Evolutionary conservation across 2,113 vertebrate genomes (phyloP).

Genomic region (Herpailurus yagouaroundi): DNA sequence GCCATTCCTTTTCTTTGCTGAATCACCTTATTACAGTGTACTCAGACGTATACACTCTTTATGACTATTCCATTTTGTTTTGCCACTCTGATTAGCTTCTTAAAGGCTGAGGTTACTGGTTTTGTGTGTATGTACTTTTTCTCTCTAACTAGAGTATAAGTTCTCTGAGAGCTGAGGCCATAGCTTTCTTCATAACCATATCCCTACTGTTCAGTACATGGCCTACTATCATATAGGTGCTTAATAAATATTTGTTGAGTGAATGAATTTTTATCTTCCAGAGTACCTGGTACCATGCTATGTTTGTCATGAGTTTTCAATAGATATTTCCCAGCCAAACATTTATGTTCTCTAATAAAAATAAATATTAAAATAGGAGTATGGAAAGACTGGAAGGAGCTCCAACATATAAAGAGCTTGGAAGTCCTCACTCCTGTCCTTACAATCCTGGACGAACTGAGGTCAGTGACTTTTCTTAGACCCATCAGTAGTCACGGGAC

Average conservation of each 20-base stretch:
- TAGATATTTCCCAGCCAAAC: neutral
- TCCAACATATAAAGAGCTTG: neutral
- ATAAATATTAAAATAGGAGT: constrained; percentile 23
- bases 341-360: constrained; percentile 29
- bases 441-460: neutral
- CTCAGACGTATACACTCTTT: neutral
- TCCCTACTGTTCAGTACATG: neutral
- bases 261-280: neutral
- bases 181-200: neutral
- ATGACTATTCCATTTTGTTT: neutral
- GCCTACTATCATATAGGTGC: neutral
- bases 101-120: neutral
- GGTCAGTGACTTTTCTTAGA: neutral
- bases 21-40: neutral
- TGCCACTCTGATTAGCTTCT: neutral
- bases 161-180: neutral
- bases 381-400: neutral
- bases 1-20: neutral
- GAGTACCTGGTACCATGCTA: neutral
- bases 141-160: neutral
- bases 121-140: neutral
- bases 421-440: neutral
- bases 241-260: neutral
- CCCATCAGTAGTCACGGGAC: neutral
- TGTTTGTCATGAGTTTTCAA: neutral